Conservation (phyloP, 2,888 invertebrate genomes). For the Drosophila peninsularis region DNA sequence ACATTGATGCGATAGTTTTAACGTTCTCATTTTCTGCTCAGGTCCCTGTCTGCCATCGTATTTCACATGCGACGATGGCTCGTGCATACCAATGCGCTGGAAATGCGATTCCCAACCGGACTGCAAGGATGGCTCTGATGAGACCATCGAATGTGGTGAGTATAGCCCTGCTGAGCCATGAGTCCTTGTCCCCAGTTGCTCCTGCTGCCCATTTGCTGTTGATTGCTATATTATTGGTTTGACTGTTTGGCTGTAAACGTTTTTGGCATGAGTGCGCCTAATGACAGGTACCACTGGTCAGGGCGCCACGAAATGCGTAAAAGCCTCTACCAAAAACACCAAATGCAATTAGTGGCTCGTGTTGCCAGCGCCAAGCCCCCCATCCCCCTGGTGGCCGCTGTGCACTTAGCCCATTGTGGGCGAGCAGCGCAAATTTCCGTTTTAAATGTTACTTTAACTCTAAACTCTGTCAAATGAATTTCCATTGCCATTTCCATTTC, state of each 20-base stretch:
- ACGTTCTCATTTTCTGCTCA: constrained; percentile 57
- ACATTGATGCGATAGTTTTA: constrained; percentile 25
- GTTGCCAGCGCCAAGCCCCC: constrained; percentile 14
- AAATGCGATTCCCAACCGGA: constrained; percentile 87
- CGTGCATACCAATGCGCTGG: constrained; percentile 87
- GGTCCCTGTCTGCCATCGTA: constrained; percentile 81
- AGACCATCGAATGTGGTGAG: constrained; percentile 86
- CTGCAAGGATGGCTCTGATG: constrained; percentile 87
- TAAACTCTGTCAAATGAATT: constrained; percentile 41
- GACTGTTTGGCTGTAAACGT: constrained; percentile 60
- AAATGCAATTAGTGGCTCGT: constrained; percentile 73
- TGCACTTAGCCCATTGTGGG: constrained; percentile 34
- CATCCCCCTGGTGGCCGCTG: not conserved
- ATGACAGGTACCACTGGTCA: constrained; percentile 70
- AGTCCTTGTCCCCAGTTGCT: not conserved
- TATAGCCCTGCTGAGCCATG: constrained; percentile 26
- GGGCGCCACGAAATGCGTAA: constrained; percentile 64
- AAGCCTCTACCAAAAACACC: constrained; percentile 56
- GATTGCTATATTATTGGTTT: constrained; percentile 78
- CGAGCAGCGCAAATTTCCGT: constrained; percentile 18
- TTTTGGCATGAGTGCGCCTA: constrained; percentile 55
- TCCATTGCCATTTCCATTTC: constrained; percentile 12
- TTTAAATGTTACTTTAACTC: constrained; percentile 31
- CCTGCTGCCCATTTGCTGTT: constrained; percentile 39
- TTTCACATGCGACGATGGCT: constrained; percentile 85